Evolutionary conservation across 2,888 invertebrate species (phyloP).

Genomic region (Polymixis flavicincta): DNA sequence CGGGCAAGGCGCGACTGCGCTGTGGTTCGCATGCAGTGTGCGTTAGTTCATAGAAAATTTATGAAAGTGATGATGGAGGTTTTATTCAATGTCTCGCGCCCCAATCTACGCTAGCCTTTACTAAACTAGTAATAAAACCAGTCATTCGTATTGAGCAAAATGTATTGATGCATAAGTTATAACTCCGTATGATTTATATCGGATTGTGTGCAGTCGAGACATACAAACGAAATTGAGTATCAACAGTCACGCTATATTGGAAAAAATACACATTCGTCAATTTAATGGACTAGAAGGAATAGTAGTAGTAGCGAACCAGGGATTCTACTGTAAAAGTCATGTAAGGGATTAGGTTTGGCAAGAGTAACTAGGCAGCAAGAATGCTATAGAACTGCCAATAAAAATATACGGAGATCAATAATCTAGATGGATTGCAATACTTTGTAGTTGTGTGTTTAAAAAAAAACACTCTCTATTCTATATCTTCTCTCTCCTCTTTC

Average conservation of each 20-base stretch:
- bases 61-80: not conserved
- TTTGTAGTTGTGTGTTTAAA: not conserved
- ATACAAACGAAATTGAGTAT: conserved; percentile 11
- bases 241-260: conserved; percentile 18
- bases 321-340: not conserved
- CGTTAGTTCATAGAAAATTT: not conserved
- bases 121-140: not conserved
- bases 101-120: not conserved
- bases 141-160: not conserved
- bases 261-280: not conserved
- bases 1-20: too few relatives aligned
- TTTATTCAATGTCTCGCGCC: not conserved
- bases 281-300: not conserved
- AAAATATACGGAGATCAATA: not conserved
- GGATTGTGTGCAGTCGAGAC: conserved; percentile 18
- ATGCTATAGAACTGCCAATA: too few relatives aligned
- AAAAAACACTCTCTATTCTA: too few relatives aligned
- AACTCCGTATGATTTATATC: conserved; percentile 16
- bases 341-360: not conserved
- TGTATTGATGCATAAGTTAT: conserved; percentile 27
- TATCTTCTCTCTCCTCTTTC: not conserved
- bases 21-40: not conserved
- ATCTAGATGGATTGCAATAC: not conserved
- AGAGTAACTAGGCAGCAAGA: not conserved
- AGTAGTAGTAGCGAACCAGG: not conserved